Evolutionary conservation across 2,888 invertebrate genomes (phyloP), one percentile per base, ranked within the genome.

Genomic region (Idaea straminata): DNA sequence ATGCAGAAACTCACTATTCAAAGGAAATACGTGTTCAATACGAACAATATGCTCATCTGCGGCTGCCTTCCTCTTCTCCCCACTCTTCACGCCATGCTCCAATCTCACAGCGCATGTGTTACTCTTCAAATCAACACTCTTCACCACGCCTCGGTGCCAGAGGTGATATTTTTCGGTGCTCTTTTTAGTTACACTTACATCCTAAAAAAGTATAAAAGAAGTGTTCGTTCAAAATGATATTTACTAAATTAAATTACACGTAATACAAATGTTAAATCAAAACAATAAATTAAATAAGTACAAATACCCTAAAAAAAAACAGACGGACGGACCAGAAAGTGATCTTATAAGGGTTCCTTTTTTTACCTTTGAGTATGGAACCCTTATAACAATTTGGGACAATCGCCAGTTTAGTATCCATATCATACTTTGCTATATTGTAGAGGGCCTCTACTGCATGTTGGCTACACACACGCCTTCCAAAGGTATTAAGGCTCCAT

Each of bases 91-190:
- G 61, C 93, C 93, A 61, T 94, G 88, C 76, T 95, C 94, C 67
- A 95, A 85, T 72, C 93, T 94, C 4, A 93, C 92, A 25, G 89
- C 78, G 79, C 94, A 94, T 15, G 80, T 81, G 69, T 87, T 89
- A 58, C 87, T 88, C 6, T 93, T 88, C 16, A 76, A 59, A 71
- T 92, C 83, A 4, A 94, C 78, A 73, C 83, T 86, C 74, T 81
- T 92, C 15, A 95, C 85, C 65, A 92, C 77, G 4, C 92, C 94
- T 81, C 94, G 86, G 67, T 95, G 94, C 96, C 96, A 96, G 38
- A 96, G 81, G 70, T 91, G 89, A 77, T 91, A 93, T 72, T 90
- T 92, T 71, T 93, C 93, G 63, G 88, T 85, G 3, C 87, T 83
- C 74, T 88, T 92, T 70, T 86, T 91, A 65, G 86, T 87, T 67